Conservation (phyloP, 1,140 invertebrate species). For the Drosophila malerkotliana region DNA sequence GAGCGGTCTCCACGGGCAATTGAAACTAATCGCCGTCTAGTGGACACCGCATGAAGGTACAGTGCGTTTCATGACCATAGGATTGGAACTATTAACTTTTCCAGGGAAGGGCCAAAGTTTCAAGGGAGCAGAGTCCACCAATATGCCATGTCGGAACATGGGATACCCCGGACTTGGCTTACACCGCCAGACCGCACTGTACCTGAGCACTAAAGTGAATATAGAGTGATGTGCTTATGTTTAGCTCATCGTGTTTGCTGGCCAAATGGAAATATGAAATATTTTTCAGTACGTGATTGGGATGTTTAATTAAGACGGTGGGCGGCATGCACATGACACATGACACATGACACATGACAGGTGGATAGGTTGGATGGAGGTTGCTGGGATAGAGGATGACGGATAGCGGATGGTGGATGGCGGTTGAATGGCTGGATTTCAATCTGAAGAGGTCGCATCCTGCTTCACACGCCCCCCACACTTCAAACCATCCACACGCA, state of each 20-base stretch:
- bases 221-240: slow-evolving; percentile 2
- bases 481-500: slow-evolving; percentile 13
- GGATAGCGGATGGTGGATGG: too few species aligned
- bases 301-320: slow-evolving; percentile 53
- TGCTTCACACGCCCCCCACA: slow-evolving; percentile 29
- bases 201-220: slow-evolving; percentile 1
- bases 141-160: too few species aligned
- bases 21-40: slow-evolving; percentile 72
- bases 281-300: slow-evolving; percentile 40
- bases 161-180: neutral
- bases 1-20: slow-evolving; percentile 39
- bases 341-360: slow-evolving; percentile 31
- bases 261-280: slow-evolving; percentile 52
- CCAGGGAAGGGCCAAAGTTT: neutral
- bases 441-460: slow-evolving; percentile 18
- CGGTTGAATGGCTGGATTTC: neutral
- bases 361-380: slow-evolving; percentile 3
- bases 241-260: slow-evolving; percentile 27
- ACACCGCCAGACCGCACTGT: slow-evolving; percentile 9
- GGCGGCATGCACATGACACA: slow-evolving; percentile 23
- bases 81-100: neutral
- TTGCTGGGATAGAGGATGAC: neutral
- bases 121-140: too few species aligned
- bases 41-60: slow-evolving; percentile 12
- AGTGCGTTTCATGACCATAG: slow-evolving; percentile 7